Base-by-base conservation (phyloP, 2,888 invertebrate genomes). In the Macrophya alboannulata region DNA sequence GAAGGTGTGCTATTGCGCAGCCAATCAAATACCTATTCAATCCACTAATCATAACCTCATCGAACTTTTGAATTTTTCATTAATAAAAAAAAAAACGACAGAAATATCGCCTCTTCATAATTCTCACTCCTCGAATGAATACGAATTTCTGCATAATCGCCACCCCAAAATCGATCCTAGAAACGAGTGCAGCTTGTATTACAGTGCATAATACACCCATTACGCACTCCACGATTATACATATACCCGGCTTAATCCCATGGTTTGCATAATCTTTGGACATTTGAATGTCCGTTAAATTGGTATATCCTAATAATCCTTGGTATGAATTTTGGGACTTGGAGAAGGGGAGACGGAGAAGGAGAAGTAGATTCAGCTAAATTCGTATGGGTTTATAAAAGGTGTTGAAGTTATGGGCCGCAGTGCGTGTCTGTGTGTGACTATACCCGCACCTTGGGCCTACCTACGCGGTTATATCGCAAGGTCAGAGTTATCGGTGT, bases 401-500 rank as follows among this genome's bases (percentile, higher is more conserved):
- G 62, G 9, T 62, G 21, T 12, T 21, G 62, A 62, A 25, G 25
- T 12, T 12, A 62, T 62, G 37, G 37, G 4, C 15, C 31, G 68
- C 68, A 8, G 37, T 37, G 68, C 31, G 31, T 37, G 37, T 15
- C 31, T 51, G 51, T 51, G n/a, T 55, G 45, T 8, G 12, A 40
- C 9, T 43, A 55, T 55, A 62, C 25, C 10, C 25, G 25, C 3
- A 62, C 25, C 21, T 62, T 2, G n/a, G 45, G 9, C 2, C 9
- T 31, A 51, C 3, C 31, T 15, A 25, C 5, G 12, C 15, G 25
- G 6, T 21, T 31, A 31, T 51, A 51, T 17, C 51, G 55, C 77
- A 77, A 77, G 37, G 77, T 77, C 77, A 55, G 31, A 51, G 31
- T 51, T 77, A 37, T 77, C 77, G 31, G n/a, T 55, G n/a, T 17